Conservation (phyloP, 1,140 invertebrate species). For the Danaus melanippus region DNA sequence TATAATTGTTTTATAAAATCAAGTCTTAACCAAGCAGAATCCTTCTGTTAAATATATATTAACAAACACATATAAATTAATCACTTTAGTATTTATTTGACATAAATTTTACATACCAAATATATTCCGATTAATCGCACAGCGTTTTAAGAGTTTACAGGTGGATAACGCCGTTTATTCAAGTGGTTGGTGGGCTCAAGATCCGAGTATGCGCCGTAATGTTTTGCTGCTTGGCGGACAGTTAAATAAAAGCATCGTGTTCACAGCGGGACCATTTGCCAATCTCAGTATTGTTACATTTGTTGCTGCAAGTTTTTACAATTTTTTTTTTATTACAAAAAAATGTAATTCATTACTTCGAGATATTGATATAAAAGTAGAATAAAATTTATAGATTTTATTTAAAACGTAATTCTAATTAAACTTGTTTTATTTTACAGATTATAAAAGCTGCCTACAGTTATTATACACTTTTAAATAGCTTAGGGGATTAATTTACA, state of each 20-base stretch:
- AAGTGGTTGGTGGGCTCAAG: constrained; percentile 44
- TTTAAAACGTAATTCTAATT: no score
- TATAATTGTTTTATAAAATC: no score
- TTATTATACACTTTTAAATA: constrained; percentile 24
- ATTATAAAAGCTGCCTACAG: constrained; percentile 29
- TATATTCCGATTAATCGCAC: no score
- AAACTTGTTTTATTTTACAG: constrained; percentile 15
- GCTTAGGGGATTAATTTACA: constrained; percentile 6
- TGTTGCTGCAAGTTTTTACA: constrained; percentile 31
- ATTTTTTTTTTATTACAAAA: no score
- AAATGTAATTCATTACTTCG: no score
- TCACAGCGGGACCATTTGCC: constrained; percentile 49
- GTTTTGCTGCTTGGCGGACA: constrained; percentile 37
- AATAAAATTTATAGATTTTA: no score
- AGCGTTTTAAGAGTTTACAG: constrained; percentile 30
- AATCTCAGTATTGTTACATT: constrained; percentile 42
- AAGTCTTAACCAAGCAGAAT: no score
- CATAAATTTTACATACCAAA: no score
- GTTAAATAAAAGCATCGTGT: constrained; percentile 34
- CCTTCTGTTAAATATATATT: no score
- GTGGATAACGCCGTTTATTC: constrained; percentile 39
- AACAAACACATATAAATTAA: no score
- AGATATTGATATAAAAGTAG: no score
- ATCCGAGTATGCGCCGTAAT: constrained; percentile 24
- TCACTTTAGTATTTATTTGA: no score